Conservation (phyloP, 2,888 invertebrate genomes). For the Antitype chi region DNA sequence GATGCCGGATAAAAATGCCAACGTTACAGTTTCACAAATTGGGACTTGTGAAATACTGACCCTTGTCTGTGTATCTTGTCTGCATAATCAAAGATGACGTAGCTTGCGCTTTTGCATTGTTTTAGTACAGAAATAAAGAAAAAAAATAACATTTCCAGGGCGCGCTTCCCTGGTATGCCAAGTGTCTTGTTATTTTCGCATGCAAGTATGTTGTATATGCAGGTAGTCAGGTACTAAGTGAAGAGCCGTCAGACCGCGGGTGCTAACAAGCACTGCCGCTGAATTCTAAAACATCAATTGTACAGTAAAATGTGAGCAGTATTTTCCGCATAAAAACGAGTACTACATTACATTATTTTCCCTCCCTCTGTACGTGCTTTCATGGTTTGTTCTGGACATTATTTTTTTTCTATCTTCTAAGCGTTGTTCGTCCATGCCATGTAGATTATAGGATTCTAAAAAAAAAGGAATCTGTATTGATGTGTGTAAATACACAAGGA, state of each 20-base stretch:
- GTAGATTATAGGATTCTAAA: conserved; percentile 1
- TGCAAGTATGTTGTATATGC: conserved; percentile 39
- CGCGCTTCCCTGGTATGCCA: conserved; percentile 14
- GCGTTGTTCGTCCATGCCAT: neutral
- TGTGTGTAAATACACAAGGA: neutral
- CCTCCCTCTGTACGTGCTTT: conserved; percentile 12
- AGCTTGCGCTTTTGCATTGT: conserved; percentile 19
- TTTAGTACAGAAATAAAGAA: conserved; percentile 29
- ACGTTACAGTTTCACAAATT: conserved; percentile 19
- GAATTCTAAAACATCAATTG: conserved; percentile 68
- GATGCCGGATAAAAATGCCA: conserved; percentile 4
- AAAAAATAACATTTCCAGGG: conserved; percentile 37
- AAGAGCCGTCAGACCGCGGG: conserved; percentile 53
- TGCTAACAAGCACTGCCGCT: conserved; percentile 66
- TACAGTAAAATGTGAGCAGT: conserved; percentile 48
- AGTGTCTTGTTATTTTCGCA: conserved; percentile 69
- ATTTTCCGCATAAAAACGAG: conserved; percentile 48
- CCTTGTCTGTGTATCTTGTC: conserved; percentile 24
- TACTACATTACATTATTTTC: conserved; percentile 36
- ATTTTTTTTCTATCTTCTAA: conserved; percentile 31
- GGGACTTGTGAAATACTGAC: conserved; percentile 29
- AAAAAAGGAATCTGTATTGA: neutral
- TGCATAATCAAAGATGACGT: conserved; percentile 40
- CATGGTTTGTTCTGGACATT: conserved; percentile 24
- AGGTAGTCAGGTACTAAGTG: conserved; percentile 55